Evolutionary conservation across 2,888 invertebrate genomes (phyloP), one percentile per base, ranked within the genome.

Genomic region (Cloeon dipterum): DNA sequence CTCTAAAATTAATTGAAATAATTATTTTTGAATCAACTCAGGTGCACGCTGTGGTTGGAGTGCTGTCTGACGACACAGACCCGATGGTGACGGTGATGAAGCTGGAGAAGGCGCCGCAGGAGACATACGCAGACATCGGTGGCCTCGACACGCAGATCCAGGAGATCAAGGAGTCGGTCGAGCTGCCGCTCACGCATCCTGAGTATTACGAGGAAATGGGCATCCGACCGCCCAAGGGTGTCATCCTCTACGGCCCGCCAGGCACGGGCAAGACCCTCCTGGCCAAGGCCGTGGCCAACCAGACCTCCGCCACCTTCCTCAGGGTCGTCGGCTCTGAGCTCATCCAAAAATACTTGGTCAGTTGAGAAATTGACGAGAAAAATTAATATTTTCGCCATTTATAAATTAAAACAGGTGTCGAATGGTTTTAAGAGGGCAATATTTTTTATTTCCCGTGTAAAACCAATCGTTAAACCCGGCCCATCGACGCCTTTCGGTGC

Each of bases 21-120:
- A n/a, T n/a, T n/a, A n/a, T n/a, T n/a, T n/a, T n/a, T n/a, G n/a
- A n/a, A n/a, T n/a, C n/a, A n/a, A n/a, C n/a, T 10, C 41, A 73
- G 73, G 94, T 94, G 2, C 94, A 98, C 63, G 93, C 94, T 34
- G 94, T 98, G n/a, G 94, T 98, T 20, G 96, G 98, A 38, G 93
- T 96, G 1, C 59, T 96, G n/a, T 81, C 89, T 18, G 98, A 98
- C 60, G 96, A 98, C 53, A 96, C 94, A 10, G 98, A 99, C 60
- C 98, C 98, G 4, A 98, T 98, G 96, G 98, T 99, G 3, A 96
- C 94, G 10, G 98, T 99, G 2, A 99, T 98, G 98, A 99, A 98
- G 57, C 61, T 98, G 33, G 98, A 99, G 54, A 99, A 99, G 53
- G 98, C 98, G 7, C 98, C 98, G 1, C 94, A 93, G 55, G 98